These are phyloP conservation scores for Capitella teleta DNA, from an alignment of 1,140 invertebrate genomes.

Conservation along the genomic window DNA sequence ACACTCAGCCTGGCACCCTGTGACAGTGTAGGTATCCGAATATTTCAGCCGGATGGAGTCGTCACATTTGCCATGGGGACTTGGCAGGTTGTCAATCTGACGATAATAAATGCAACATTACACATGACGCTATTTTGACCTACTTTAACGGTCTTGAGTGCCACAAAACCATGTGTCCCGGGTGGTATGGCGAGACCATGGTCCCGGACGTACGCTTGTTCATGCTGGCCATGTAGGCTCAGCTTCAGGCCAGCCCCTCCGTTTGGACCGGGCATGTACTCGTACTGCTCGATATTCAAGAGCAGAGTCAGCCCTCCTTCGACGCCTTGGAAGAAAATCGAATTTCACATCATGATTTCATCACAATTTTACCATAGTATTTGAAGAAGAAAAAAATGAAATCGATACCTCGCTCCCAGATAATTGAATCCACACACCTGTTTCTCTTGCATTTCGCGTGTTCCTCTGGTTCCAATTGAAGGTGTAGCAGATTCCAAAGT, in stretches of 20 bases:
- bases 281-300: conserved; percentile 33
- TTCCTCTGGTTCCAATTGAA: conserved; percentile 16
- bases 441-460: neutral
- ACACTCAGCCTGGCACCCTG: no score
- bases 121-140: no score
- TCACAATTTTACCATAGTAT: neutral
- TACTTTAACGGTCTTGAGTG: conserved; percentile 23
- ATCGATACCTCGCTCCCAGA: neutral
- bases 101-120: no score
- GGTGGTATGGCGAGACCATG: conserved; percentile 27
- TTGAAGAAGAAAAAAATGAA: neutral
- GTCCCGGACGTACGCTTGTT: conserved; percentile 26
- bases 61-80: no score
- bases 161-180: conserved; percentile 28
- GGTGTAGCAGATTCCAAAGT: conserved; percentile 22
- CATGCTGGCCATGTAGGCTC: conserved; percentile 20
- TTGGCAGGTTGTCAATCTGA: no score
- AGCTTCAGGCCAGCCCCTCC: conserved; percentile 28
- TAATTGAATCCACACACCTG: neutral
- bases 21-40: no score
- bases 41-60: no score
- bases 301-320: conserved; percentile 22
- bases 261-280: conserved; percentile 31
- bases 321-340: neutral
- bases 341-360: neutral